These are phyloP conservation scores for Drosophila pachea DNA, from an alignment of 1,140 invertebrate species.

Conservation along the genomic window DNA sequence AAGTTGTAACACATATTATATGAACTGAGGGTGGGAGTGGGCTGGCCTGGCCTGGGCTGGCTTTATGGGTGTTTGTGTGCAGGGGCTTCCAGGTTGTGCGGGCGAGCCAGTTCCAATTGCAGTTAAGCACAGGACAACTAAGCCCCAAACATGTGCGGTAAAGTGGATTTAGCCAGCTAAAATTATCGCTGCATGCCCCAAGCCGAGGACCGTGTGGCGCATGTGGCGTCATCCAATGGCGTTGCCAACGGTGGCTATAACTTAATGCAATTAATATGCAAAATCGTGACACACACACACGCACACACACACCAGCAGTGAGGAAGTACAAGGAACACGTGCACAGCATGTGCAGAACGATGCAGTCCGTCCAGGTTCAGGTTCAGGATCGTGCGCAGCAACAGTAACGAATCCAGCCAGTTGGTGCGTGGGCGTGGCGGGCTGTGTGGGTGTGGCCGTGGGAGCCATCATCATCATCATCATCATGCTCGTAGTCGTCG, in stretches of 20 bases:
- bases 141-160: slow-evolving; percentile 69
- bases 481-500: background rate
- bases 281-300: slow-evolving; percentile 70
- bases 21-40: slow-evolving; percentile 6
- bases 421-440: slow-evolving; percentile 10
- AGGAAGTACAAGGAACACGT: slow-evolving; percentile 11
- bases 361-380: slow-evolving; percentile 52
- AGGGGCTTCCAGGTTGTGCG: slow-evolving; percentile 24
- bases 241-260: slow-evolving; percentile 61
- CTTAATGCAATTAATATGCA: slow-evolving; percentile 79
- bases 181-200: slow-evolving; percentile 64
- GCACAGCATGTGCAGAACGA: slow-evolving; percentile 58
- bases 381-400: slow-evolving; percentile 45
- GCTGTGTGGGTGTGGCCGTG: background rate
- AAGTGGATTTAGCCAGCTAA: slow-evolving; percentile 75
- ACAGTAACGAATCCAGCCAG: slow-evolving; percentile 39
- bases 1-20: slow-evolving; percentile 21
- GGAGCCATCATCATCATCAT: slow-evolving; percentile 25
- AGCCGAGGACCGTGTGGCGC: slow-evolving; percentile 35
- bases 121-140: slow-evolving; percentile 64
- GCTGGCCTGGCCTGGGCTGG: slow-evolving; percentile 16
- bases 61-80: slow-evolving; percentile 9
- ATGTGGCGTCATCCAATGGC: slow-evolving; percentile 62
- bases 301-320: slow-evolving; percentile 2
- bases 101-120: slow-evolving; percentile 51